Conservation (phyloP, 1,140 invertebrate genomes). For the Lepidostoma basale region DNA sequence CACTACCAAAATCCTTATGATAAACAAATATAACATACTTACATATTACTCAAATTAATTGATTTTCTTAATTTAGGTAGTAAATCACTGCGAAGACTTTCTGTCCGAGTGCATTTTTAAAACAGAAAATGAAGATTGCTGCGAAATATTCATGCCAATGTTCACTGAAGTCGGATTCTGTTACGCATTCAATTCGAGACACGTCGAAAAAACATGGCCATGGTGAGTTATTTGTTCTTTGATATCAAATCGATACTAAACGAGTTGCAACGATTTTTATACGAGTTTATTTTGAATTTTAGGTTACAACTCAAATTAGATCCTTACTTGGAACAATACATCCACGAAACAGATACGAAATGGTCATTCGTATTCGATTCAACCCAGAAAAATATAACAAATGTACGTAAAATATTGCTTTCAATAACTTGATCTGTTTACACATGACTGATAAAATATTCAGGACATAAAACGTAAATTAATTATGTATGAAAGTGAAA, state of each 20-base stretch:
- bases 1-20: background rate
- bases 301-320: constrained; percentile 54
- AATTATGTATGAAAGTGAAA: too few species aligned
- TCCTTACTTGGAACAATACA: constrained; percentile 60
- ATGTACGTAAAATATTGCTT: constrained; percentile 59
- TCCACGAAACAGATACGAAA: constrained; percentile 68
- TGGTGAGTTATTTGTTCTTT: constrained; percentile 51
- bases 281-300: constrained; percentile 28
- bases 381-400: constrained; percentile 55
- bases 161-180: constrained; percentile 75
- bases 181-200: constrained; percentile 70
- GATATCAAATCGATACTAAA: background rate
- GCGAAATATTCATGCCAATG: constrained; percentile 64
- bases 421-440: too few species aligned
- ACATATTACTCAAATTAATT: too few species aligned
- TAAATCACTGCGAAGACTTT: constrained; percentile 62
- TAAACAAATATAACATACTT: too few species aligned
- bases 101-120: constrained; percentile 68
- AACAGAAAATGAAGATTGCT: constrained; percentile 65
- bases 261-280: background rate
- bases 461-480: too few species aligned
- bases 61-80: constrained; percentile 51
- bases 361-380: constrained; percentile 65
- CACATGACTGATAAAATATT: too few species aligned
- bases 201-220: constrained; percentile 59